Evolutionary conservation across 2,888 invertebrate genomes (phyloP), one percentile per base, ranked within the genome.

Genomic region (Brachyopa scutellaris): DNA sequence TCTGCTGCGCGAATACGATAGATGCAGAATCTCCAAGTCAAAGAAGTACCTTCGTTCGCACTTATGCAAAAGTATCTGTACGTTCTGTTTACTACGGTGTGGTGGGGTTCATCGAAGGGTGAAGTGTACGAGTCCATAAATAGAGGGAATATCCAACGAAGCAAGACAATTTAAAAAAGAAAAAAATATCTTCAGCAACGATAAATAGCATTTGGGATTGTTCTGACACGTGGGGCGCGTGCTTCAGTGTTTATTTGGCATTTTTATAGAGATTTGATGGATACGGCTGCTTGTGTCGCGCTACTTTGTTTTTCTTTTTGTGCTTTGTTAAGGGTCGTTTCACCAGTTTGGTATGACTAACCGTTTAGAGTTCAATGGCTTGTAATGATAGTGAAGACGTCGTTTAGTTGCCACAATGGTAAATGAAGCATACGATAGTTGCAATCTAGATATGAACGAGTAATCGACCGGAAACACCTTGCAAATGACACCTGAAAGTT

Each of bases 191-290:
- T 6, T 38, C 49, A 11, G 11, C 8, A 26, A 51, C 64, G 62
- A 45, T 62, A 69, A 70, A 70, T 47, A 59, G 45, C 64, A 51
- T 70, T 66, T 66, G 76, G 70, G 59, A 70, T 53, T 45, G 53
- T 57, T 70, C 31, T 72, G 82, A 77, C 82, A 82, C 77, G 82
- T 82, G 77, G 57, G 53, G 64, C 61, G 70, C 59, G 64, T 77
- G 76, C 53, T 66, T 66, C 57, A 45, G 59, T 64, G 70, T 77
- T 77, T 82, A 61, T 77, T 70, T 66, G 59, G 51, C 62, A 55
- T 66, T 66, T 76, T 69, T 72, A 76, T 66, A 45, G 59, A 77
- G 47, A 66, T 80, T 74, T 80, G 70, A 82, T 72, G 66, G 76
- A 69, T 76, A 72, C 82, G 70, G 15, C 59, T 69, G 76, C 26